phyloP scores from a whole-genome alignment of 1,140 invertebrate genomes.

The Magallana ariakensis region DNA sequence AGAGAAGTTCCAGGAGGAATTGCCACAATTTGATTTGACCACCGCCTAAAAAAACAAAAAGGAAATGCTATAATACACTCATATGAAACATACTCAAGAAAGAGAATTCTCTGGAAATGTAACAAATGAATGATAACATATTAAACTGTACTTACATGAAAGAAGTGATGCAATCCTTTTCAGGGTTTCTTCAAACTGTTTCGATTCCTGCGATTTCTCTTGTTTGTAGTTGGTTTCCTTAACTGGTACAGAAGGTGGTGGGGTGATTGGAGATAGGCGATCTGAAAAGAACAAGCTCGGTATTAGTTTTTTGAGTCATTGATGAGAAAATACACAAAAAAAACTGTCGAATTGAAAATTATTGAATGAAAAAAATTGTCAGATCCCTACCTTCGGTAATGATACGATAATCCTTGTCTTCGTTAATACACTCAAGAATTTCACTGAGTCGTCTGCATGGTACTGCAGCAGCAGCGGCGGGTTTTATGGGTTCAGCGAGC shows the following conservation, averaged over 20 bases:
- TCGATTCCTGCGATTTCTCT: slow-evolving; percentile 3
- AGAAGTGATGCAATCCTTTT: slow-evolving; percentile 51
- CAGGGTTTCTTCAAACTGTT: slow-evolving; percentile 43
- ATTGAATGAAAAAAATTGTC: too few relatives aligned
- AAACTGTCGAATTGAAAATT: too few relatives aligned
- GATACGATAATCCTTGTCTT: slow-evolving; percentile 22
- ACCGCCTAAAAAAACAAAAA: slow-evolving; percentile 45
- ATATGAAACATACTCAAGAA: neutral
- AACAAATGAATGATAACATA: neutral
- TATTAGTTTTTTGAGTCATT: too few relatives aligned
- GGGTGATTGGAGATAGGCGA: neutral
- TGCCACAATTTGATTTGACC: slow-evolving; percentile 58
- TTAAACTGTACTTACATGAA: slow-evolving; percentile 33
- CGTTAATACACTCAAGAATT: slow-evolving; percentile 32
- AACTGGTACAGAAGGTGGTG: neutral
- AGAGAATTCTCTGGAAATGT: neutral
- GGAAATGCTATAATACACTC: neutral
- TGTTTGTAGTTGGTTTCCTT: neutral
- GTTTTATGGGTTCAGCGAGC: neutral
- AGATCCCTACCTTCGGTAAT: slow-evolving; percentile 26
- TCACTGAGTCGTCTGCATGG: slow-evolving; percentile 43
- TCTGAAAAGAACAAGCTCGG: neutral
- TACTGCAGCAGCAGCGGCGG: neutral
- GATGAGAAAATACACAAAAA: too few relatives aligned
- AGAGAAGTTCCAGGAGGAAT: slow-evolving; percentile 55